These are phyloP conservation scores for Leptinotarsa rubiginosa DNA, from an alignment of 2,888 invertebrate genomes.

Conservation along the genomic window DNA sequence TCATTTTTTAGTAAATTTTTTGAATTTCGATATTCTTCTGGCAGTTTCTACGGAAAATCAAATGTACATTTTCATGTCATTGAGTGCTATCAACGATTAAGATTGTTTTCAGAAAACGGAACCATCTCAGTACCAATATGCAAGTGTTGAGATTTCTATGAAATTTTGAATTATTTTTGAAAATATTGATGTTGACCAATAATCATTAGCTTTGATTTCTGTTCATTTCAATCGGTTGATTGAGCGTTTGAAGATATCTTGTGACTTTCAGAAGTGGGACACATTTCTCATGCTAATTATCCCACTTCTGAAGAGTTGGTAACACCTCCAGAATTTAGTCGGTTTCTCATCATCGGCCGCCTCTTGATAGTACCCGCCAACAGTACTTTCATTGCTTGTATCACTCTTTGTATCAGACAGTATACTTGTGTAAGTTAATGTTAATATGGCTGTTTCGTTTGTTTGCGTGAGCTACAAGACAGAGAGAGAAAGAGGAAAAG, in stretches of 20 bases:
- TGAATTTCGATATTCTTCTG: too few species aligned
- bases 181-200: too few species aligned
- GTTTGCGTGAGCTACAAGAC: conserved; percentile 65
- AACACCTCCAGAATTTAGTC: not conserved
- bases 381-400: conserved; percentile 30
- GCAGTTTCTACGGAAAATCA: too few species aligned
- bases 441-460: conserved; percentile 65
- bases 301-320: not conserved
- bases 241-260: not conserved
- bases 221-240: not conserved
- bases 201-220: too few species aligned
- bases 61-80: too few species aligned
- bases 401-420: conserved; percentile 55
- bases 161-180: too few species aligned
- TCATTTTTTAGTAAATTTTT: too few species aligned
- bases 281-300: not conserved
- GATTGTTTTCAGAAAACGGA: too few species aligned
- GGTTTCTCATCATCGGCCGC: not conserved
- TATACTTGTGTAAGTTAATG: conserved; percentile 65
- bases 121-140: too few species aligned
- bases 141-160: too few species aligned
- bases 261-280: conserved; percentile 2
- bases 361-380: conserved; percentile 23
- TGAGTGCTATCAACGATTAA: too few species aligned
- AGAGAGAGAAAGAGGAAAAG: conserved; percentile 54